Base-by-base conservation (phyloP, 1,140 invertebrate species). In the Drosophila bocki region DNA sequence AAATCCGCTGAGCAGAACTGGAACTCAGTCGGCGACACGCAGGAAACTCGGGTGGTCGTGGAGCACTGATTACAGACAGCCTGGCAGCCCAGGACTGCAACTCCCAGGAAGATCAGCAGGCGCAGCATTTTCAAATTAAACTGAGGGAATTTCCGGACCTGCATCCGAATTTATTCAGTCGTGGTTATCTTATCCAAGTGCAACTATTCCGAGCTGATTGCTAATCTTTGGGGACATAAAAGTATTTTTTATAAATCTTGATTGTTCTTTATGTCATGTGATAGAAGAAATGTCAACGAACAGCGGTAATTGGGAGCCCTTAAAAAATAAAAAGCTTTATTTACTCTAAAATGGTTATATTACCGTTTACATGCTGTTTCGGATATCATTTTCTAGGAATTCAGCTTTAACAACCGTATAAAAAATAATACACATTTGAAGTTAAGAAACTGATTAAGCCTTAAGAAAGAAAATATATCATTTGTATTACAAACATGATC, bases 11-110 rank as follows among this genome's bases (percentile, higher is more conserved):
- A 72, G 39, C 80, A 82, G 47, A 78, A 48, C 41, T 74, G 50
- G 22, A 78, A 82, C 44, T 82, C 50, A 0, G 74, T 78, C 5
- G 19, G 12, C 26, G 79, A 82, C 1, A 82, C 39, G 13, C 80
- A 82, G 50, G 80, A 41, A 0, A 56, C 41, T 26, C 33, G 29
- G 1, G 56, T 32, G 2, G 33, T 29, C 0, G 11, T 0, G 7
- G 59, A 29, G 44, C 79, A 81, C 8, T 19, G 32, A 61, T 82
- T 78, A 47, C 79, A 81, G 9, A 13, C 65, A 13, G 79, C 65
- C 19, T 19, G 72, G 44, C 79, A 61, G 29, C 56, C 58, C 3
- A 77, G 72, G 32, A 78, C 41, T 32, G n/a, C 39, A 13, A 58
- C 35, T 6, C 9, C 57, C 45, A 81, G n/a, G 26, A 60, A 29